Evolutionary conservation across 2,888 invertebrate genomes (phyloP).

Genomic region (Cheiracanthium punctorium): DNA sequence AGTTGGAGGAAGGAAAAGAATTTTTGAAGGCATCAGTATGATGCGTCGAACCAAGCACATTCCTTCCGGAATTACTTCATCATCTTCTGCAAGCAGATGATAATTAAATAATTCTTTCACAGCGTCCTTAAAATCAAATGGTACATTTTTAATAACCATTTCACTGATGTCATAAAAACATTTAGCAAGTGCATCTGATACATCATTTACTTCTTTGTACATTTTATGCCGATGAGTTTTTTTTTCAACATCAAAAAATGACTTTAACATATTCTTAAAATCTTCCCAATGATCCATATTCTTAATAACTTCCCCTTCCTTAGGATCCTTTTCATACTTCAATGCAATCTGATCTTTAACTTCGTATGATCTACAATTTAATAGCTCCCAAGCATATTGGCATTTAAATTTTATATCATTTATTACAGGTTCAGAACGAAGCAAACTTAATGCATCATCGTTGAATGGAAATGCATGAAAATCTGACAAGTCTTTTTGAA

Average conservation of each 20-base stretch:
- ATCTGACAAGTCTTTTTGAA: background rate
- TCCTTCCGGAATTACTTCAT: conserved; percentile 34
- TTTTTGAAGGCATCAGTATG: conserved; percentile 70
- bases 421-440: background rate
- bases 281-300: conserved; percentile 28
- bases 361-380: conserved; percentile 31
- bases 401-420: conserved; percentile 45
- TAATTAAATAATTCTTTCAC: conserved; percentile 38
- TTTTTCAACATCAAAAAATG: background rate
- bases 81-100: background rate
- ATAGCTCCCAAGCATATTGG: conserved; percentile 60
- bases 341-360: conserved; percentile 45
- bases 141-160: conserved; percentile 37
- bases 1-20: conserved; percentile 67
- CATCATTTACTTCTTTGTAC: background rate
- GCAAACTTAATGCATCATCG: background rate
- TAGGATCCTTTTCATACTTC: background rate
- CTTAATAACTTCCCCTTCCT: too few species aligned
- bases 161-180: conserved; percentile 64
- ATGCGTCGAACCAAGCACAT: conserved; percentile 70
- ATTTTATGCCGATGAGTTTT: too few species aligned
- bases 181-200: conserved; percentile 25
- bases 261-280: conserved; percentile 22
- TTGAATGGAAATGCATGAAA: conserved; percentile 27
- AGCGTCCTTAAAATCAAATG: conserved; percentile 62